phyloP scores from a whole-genome alignment of 92 coral and sea anemone genomes.

The Paragorgia papillata region DNA sequence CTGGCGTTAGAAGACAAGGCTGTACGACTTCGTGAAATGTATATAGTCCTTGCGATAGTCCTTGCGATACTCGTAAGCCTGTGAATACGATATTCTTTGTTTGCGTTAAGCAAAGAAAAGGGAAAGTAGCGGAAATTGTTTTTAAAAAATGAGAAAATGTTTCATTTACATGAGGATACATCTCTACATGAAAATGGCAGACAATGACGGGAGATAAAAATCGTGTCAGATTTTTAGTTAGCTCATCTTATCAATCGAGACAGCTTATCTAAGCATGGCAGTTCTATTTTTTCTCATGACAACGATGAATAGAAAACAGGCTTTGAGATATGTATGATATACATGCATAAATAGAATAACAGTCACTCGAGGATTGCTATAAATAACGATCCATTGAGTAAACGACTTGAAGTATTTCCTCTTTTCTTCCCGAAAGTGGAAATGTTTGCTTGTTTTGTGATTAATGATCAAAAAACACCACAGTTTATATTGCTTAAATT shows the following conservation, averaged over 20 bases:
- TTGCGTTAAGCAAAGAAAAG: background rate
- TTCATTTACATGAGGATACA: no score
- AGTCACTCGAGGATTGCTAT: background rate
- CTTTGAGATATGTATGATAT: background rate
- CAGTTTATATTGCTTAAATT: no score
- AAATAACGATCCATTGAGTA: background rate
- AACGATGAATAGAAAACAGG: background rate
- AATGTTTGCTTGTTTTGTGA: no score
- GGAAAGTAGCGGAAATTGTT: background rate
- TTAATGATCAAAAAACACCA: no score
- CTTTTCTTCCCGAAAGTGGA: no score
- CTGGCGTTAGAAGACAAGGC: no score
- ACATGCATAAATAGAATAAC: background rate
- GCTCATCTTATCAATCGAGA: background rate
- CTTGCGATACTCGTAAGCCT: no score
- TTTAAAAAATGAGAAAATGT: no score
- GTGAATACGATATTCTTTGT: background rate
- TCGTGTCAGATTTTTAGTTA: no score
- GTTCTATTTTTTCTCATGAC: background rate
- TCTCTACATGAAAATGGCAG: no score
- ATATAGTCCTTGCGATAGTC: no score
- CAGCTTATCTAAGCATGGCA: background rate
- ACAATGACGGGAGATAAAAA: background rate
- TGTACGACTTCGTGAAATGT: background rate
- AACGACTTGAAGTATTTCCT: no score